Conservation (phyloP, 1,140 invertebrate genomes). For the Caenorhabditis latens region DNA sequence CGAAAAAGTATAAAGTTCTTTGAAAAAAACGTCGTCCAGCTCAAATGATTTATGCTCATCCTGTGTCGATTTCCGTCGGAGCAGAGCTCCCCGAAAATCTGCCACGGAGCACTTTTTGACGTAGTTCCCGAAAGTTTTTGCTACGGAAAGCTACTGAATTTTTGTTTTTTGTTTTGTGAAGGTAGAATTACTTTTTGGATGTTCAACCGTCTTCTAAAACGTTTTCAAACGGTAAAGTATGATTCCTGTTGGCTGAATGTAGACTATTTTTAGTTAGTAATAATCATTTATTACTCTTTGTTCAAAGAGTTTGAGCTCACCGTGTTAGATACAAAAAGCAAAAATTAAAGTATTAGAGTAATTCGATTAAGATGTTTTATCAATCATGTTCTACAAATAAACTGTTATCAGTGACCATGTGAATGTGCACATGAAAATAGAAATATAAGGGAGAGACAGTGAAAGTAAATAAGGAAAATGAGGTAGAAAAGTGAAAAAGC, state of each 20-base stretch:
- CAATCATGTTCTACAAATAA: conserved; percentile 21
- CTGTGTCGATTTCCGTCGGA: conserved; percentile 18
- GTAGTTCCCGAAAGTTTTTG: background rate
- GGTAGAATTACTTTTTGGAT: background rate
- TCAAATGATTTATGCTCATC: conserved; percentile 50
- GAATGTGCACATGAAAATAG: conserved; percentile 22
- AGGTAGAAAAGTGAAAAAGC: background rate
- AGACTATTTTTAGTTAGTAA: no score
- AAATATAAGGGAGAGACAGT: background rate
- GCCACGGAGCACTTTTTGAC: background rate
- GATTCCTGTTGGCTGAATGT: no score
- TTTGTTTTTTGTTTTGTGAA: background rate
- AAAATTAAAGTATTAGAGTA: conserved; percentile 29
- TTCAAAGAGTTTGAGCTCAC: no score
- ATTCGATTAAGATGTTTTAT: conserved; percentile 42
- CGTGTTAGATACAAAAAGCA: conserved; percentile 1
- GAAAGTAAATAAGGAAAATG: background rate
- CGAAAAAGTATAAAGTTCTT: background rate
- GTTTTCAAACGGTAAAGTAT: no score
- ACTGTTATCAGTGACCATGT: conserved; percentile 2
- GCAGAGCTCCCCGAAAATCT: background rate
- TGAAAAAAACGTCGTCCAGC: background rate
- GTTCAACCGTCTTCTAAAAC: no score
- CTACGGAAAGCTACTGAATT: background rate
- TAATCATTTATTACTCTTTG: no score